Base-by-base conservation (phyloP, 2,888 invertebrate genomes). In the Drosophila multiciliata region DNA sequence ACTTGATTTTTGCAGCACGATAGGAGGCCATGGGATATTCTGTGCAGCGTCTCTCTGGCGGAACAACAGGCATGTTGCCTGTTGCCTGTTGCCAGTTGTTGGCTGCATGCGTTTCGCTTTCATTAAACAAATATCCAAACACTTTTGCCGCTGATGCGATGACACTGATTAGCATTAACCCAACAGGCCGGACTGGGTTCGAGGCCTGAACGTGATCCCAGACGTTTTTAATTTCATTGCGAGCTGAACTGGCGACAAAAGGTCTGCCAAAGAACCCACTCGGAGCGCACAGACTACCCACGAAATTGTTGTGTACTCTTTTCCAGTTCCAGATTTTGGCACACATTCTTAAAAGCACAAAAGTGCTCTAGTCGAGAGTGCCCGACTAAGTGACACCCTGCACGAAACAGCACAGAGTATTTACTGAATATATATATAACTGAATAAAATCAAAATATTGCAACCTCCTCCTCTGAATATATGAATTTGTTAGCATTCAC, bases 121-220 rank as follows among this genome's bases (percentile, higher is more conserved):
- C 89, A 89, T 88, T 89, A 89, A 87, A 85, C 82, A 83, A 87
- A 88, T 87, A 83, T 87, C 83, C 87, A 87, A 88, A 85, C 83
- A 87, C 87, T 75, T 89, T 82, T 87, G 87, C 87, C 89, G 87
- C 87, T 82, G 87, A 88, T 88, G 78, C 82, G 79, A 68, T 79
- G 78, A 83, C 87, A 80, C 82, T 85, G 87, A 88, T 89, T 88
- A 82, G 73, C 74, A 70, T 62, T 64, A 80, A 64, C 61, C 73
- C 82, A 75, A 67, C 69, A 61, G 65, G 63, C 60, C 66, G 60
- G 62, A 59, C 70, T 68, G 50, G 52, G 40, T 52, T 55, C 53
- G 42, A 29, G 32, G 20, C 50, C 32, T 45, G 57, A 49, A 65
- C 54, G 53, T 62, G 49, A 52, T n/a, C 38, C 15, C 66, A 64